Base-by-base conservation (phyloP, 2,797 vertebrate species). In the Holocentrus rufus region DNA sequence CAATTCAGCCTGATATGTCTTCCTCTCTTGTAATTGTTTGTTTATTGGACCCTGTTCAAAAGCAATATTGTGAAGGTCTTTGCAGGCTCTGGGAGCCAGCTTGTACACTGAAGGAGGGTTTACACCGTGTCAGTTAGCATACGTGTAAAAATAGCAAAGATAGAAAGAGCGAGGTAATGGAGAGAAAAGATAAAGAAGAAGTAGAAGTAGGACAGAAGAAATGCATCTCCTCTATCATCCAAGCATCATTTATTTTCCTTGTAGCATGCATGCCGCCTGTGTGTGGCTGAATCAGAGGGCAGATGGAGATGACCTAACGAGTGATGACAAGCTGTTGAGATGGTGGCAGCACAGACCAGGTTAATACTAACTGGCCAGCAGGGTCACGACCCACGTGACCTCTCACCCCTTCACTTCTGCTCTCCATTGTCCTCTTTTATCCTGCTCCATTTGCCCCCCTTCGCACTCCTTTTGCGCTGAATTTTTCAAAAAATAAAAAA, bases 31-130 rank as follows among this genome's bases (percentile, higher is more conserved):
- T 93, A 92, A 94, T 93, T 91, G 93, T 92, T 94, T 94, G 89
- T 93, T 93, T 93, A 93, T 92, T 93, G 91, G 91, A 87, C 74
- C 72, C 85, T 85, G 79, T 90, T 92, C 90, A 91, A 91, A 92
- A 86, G 87, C 77, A 88, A 87, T 80, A 77, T 85, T 86, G 81
- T 57, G 72, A 79, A 76, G 80, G 81, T 87, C 82, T 89, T 62
- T 50, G 81, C 66, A 74, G 82, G 77, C 83, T 80, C 44, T 74
- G 81, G 74, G 84, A 82, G 77, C 58, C 60, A 74, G 74, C 65
- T 49, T 77, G 56, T 69, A 70, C 36, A 49, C 76, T 70, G 57
- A 58, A 65, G 36, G 69, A 75, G 79, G 81, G 87, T 91, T 87
- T n/a, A 85, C 76, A 34, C 64, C 15, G 15, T 83, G 81, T 80